A percentile compares a stretch with the other conserved stretches of the same genome.
Evolutionary conservation across 1,140 invertebrate species (phyloP).

Genomic region (Trypoxylus dichotomus): DNA sequence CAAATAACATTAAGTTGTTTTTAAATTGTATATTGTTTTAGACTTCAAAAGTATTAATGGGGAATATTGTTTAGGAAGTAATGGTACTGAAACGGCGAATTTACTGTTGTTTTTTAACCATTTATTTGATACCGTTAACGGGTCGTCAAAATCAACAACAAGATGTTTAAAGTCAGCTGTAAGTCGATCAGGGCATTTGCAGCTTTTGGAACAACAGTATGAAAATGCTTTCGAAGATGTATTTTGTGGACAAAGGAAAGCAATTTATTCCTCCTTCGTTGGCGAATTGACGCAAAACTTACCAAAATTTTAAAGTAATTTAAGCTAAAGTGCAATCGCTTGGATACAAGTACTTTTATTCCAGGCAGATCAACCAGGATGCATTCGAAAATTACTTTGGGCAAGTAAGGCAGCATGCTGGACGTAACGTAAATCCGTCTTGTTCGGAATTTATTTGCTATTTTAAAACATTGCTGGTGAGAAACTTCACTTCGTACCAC

Average conservation of each 20-base stretch:
- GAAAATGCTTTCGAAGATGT: background rate
- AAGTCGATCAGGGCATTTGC: background rate
- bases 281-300: background rate
- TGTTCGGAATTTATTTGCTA: slow-evolving; percentile 25
- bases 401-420: slow-evolving; percentile 32
- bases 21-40: background rate
- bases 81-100: background rate
- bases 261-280: background rate
- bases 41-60: background rate
- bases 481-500: slow-evolving; percentile 33
- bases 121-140: background rate
- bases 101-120: too few species aligned
- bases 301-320: background rate
- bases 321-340: background rate
- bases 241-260: background rate
- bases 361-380: slow-evolving; percentile 37
- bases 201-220: background rate
- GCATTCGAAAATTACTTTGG: slow-evolving; percentile 40
- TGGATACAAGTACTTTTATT: background rate
- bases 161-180: background rate
- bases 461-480: slow-evolving; percentile 36
- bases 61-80: background rate
- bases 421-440: slow-evolving; percentile 35
- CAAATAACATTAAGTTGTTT: background rate
- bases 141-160: background rate